phyloP scores from a whole-genome alignment of 2,113 vertebrate genomes.

The Epinephelus fuscoguttatus region DNA sequence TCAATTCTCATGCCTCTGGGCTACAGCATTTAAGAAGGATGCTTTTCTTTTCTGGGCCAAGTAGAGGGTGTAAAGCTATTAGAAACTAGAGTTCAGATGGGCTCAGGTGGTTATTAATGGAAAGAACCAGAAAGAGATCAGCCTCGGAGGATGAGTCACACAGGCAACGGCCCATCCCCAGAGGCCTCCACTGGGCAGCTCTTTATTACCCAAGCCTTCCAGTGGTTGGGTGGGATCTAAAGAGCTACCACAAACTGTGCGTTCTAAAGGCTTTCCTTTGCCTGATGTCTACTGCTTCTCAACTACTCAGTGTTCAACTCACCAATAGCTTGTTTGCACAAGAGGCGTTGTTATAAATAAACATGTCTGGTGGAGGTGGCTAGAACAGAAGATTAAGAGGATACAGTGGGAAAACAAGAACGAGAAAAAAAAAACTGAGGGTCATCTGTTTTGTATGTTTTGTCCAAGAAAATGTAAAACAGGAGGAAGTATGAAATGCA shows the following conservation, averaged over 20 bases:
- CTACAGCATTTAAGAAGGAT: slow-evolving; percentile 32
- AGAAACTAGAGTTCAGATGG: slow-evolving; percentile 62
- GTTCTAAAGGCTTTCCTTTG: slow-evolving; percentile 45
- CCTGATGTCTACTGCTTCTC: slow-evolving; percentile 53
- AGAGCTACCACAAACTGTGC: slow-evolving; percentile 31
- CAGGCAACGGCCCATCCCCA: slow-evolving; percentile 58
- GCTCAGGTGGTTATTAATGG: slow-evolving; percentile 77
- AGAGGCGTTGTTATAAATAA: slow-evolving; percentile 81
- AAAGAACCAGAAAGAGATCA: slow-evolving; percentile 68
- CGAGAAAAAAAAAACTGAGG: slow-evolving; percentile 28
- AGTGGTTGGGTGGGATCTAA: slow-evolving; percentile 64
- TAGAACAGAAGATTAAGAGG: slow-evolving; percentile 47
- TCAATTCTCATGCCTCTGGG: slow-evolving; percentile 28
- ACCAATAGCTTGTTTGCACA: slow-evolving; percentile 74
- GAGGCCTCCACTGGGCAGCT: slow-evolving; percentile 66
- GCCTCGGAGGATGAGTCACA: slow-evolving; percentile 76
- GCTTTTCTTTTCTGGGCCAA: slow-evolving; percentile 60
- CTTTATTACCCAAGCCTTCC: slow-evolving; percentile 69
- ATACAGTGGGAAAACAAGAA: slow-evolving; percentile 34
- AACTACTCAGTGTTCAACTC: slow-evolving; percentile 59
- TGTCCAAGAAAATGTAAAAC: slow-evolving; percentile 51
- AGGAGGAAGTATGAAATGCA: slow-evolving; percentile 12
- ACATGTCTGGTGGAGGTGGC: slow-evolving; percentile 78
- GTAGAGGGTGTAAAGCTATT: slow-evolving; percentile 61
- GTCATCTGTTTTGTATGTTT: slow-evolving; percentile 49